phyloP scores from a whole-genome alignment of 1,140 invertebrate species.

The Vanessa tameamea region DNA sequence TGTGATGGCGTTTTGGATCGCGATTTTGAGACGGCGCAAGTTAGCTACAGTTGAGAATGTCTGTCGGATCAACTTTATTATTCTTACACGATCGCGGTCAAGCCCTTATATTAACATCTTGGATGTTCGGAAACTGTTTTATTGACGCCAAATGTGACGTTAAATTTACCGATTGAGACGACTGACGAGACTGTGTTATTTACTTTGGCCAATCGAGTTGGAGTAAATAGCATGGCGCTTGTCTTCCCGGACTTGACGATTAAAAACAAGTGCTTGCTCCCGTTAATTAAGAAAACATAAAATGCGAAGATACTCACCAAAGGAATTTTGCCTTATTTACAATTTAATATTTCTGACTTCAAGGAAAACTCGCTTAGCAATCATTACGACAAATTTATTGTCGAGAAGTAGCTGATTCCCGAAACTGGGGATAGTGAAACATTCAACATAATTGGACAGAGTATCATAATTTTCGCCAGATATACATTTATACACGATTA shows the following conservation, averaged over 20 bases:
- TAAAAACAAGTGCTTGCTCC: not conserved
- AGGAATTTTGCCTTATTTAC: not conserved
- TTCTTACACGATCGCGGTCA: too few relatives aligned
- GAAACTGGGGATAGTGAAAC: too few relatives aligned
- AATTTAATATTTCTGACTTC: not conserved
- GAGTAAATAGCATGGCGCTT: not conserved
- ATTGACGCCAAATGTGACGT: not conserved
- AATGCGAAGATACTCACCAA: not conserved
- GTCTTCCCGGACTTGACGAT: not conserved
- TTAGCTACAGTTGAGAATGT: too few relatives aligned
- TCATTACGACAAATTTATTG: not conserved
- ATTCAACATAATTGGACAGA: not conserved
- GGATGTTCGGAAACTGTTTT: not conserved
- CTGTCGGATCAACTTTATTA: conserved; percentile 7
- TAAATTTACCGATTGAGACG: not conserved
- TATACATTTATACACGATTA: conserved; percentile 26
- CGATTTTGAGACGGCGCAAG: too few relatives aligned
- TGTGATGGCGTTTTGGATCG: too few relatives aligned
- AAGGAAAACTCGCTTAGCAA: conserved; percentile 9
- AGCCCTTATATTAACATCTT: not conserved
- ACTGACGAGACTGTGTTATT: not conserved
- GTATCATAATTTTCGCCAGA: conserved; percentile 22
- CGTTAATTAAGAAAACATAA: not conserved
- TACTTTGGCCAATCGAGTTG: not conserved
- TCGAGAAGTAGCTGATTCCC: too few relatives aligned